Percentiles rank a stretch among this genome's conserved stretches.
Evolutionary conservation across 2,113 vertebrate genomes (phyloP).

Genomic region (Bambusicola thoracicus): DNA sequence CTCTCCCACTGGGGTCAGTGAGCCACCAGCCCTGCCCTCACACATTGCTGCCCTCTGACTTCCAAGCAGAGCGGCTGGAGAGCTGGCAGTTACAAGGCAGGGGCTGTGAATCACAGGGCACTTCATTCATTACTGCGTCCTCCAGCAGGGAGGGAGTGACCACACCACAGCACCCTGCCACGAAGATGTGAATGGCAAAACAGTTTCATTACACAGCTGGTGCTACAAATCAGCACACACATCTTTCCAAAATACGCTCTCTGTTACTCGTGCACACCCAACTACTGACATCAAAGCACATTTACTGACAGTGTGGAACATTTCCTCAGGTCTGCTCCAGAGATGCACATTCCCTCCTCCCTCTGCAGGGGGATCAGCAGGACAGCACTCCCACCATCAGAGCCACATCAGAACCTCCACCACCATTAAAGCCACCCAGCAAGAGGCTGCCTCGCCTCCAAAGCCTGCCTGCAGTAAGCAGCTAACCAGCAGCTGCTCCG

Average conservation of each 20-base stretch:
- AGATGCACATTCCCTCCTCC: neutral
- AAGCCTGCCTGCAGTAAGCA: neutral
- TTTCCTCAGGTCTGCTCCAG: neutral
- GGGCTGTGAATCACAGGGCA: neutral
- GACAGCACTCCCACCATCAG: neutral
- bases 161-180: neutral
- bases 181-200: neutral
- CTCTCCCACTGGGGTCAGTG: neutral
- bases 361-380: neutral
- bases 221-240: neutral
- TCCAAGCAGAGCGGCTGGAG: neutral
- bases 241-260: neutral
- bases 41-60: neutral
- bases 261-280: neutral
- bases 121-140: neutral
- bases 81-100: neutral
- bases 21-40: neutral
- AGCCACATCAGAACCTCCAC: neutral
- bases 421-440: neutral
- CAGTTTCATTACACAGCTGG: neutral
- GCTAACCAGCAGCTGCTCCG: neutral
- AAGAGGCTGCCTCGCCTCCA: rapidly evolving
- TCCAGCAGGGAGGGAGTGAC: neutral
- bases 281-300: neutral
- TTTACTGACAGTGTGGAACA: neutral